A percentile compares a stretch with the other conserved stretches of the same genome.
Evolutionary conservation across 2,888 invertebrate genomes (phyloP).

Genomic region (Prosapia bicincta): DNA sequence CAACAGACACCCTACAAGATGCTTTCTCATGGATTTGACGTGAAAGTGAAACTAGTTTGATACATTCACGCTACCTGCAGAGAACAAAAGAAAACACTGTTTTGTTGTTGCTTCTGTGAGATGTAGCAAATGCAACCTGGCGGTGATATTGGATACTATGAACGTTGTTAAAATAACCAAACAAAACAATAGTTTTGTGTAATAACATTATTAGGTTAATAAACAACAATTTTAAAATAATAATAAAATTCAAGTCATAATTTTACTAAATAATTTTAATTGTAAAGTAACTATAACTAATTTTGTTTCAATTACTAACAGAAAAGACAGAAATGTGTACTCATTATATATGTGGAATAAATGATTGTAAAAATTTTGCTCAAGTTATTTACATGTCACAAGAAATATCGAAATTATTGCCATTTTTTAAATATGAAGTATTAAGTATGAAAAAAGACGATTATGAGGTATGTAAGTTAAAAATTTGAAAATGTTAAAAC

Average conservation of each 20-base stretch:
- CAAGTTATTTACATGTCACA: not conserved
- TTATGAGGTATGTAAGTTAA: not conserved
- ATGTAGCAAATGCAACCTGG: not conserved
- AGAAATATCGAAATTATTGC: not conserved
- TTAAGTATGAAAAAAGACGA: not conserved
- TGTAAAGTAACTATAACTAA: too few species aligned
- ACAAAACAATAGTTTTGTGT: too few species aligned
- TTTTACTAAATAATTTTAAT: too few species aligned
- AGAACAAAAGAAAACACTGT: not conserved
- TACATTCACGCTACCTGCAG: not conserved
- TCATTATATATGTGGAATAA: not conserved
- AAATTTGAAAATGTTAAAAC: too few species aligned
- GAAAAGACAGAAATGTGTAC: not conserved
- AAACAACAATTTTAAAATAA: too few species aligned
- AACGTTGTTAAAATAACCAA: too few species aligned
- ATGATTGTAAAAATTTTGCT: not conserved
- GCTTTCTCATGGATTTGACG: not conserved
- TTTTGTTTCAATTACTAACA: not conserved
- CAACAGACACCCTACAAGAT: not conserved
- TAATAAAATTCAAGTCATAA: too few species aligned
- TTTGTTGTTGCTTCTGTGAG: not conserved
- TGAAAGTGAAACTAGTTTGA: not conserved
- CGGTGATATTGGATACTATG: not conserved
- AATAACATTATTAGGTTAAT: too few species aligned
- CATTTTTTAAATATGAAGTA: not conserved